phyloP scores from a whole-genome alignment of 37 sponge, comb jelly and placozoan species.

The Crambe crambe region DNA sequence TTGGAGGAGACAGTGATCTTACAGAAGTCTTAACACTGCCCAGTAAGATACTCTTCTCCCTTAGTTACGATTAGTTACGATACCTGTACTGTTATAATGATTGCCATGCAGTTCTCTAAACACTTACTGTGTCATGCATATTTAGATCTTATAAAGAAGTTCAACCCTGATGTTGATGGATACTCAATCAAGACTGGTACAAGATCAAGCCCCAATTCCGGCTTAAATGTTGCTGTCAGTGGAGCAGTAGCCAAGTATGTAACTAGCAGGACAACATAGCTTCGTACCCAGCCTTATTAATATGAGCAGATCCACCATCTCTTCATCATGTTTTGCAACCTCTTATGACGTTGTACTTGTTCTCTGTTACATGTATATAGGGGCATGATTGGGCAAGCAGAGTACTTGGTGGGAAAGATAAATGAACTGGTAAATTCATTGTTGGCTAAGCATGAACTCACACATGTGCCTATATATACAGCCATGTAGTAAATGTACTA shows the following conservation, averaged over 20 bases:
- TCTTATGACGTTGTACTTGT: too few species aligned
- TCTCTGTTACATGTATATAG: conserved; percentile 1
- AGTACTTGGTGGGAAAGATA: conserved; percentile 22
- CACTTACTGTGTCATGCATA: too few species aligned
- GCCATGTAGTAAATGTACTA: too few species aligned
- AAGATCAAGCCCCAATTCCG: conserved; percentile 14
- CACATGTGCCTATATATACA: too few species aligned
- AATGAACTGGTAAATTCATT: not conserved
- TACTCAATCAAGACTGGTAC: conserved; percentile 39
- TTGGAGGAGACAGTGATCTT: conserved; percentile 54
- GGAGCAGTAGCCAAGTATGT: conserved; percentile 41
- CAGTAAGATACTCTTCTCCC: conserved; percentile 22
- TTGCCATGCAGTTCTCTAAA: too few species aligned
- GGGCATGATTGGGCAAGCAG: conserved; percentile 27
- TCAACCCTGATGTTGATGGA: conserved; percentile 38
- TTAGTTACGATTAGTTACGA: too few species aligned
- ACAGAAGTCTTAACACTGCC: conserved; percentile 30
- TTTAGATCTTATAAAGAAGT: conserved; percentile 51
- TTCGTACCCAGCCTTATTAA: too few species aligned
- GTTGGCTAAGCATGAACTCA: too few species aligned
- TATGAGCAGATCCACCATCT: not conserved
- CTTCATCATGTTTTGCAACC: not conserved
- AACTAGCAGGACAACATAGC: not conserved
- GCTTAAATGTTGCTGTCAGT: conserved; percentile 34
- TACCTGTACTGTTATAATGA: too few species aligned